Evolutionary conservation across 2,888 invertebrate genomes (phyloP).

Genomic region (Holacanthella duospinosa): DNA sequence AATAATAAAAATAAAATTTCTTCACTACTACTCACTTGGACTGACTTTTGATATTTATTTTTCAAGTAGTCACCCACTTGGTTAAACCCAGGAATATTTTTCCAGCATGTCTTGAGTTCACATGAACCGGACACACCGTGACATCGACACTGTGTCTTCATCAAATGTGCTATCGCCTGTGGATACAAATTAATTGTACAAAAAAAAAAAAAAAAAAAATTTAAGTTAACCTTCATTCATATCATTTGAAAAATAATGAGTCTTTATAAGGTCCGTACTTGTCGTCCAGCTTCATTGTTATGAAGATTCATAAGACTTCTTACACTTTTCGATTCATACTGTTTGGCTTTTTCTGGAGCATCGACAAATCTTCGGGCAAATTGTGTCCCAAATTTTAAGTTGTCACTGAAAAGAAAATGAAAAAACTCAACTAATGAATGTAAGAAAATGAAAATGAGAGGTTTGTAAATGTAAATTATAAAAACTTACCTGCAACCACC

Average conservation of each 20-base stretch:
- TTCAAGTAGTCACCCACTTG: conserved; percentile 48
- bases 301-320: conserved; percentile 49
- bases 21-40: conserved; percentile 41
- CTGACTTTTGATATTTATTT: conserved; percentile 47
- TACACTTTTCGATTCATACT: conserved; percentile 42
- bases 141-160: conserved; percentile 49
- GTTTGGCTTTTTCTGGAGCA: conserved; percentile 45
- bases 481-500: conserved; percentile 47
- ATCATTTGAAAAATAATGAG: neutral
- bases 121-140: conserved; percentile 53
- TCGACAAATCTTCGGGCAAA: conserved; percentile 50
- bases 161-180: conserved; percentile 44
- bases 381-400: conserved; percentile 48
- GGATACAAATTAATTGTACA: conserved; percentile 6
- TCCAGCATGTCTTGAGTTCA: conserved; percentile 51
- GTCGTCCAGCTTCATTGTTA: conserved; percentile 49
- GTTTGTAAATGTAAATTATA: neutral
- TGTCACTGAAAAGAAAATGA: conserved; percentile 43
- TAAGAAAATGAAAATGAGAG: neutral
- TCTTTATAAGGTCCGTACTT: conserved; percentile 40
- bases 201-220: neutral
- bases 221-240: neutral
- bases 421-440: neutral
- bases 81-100: conserved; percentile 47
- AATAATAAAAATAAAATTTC: neutral